Evolutionary conservation across 2,888 invertebrate genomes (phyloP).

Genomic region (Aphidius colemani): DNA sequence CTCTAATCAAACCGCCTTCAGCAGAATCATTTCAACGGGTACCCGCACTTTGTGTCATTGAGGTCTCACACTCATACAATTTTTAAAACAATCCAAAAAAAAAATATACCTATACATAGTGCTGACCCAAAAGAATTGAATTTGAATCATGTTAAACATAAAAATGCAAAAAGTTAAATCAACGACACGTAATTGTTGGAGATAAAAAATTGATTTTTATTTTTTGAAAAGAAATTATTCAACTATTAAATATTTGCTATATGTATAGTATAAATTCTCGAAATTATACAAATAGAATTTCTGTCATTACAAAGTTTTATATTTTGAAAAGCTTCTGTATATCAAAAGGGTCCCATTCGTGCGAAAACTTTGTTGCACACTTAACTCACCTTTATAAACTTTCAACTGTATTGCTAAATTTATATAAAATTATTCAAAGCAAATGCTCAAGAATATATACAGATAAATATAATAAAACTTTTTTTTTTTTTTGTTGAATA

Average conservation of each 20-base stretch:
- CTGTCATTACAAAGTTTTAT: slow-evolving; percentile 26
- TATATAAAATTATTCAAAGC: neutral
- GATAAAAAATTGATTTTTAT: no score
- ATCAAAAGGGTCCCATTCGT: slow-evolving; percentile 21
- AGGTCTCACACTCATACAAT: neutral
- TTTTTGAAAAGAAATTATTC: neutral
- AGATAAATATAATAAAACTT: slow-evolving; percentile 18
- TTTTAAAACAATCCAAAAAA: slow-evolving; percentile 2
- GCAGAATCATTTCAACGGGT: slow-evolving; percentile 26
- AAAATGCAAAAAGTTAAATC: no score
- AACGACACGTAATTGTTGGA: no score
- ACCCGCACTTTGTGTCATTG: slow-evolving; percentile 35
- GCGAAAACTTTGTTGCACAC: slow-evolving; percentile 20
- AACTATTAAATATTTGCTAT: neutral
- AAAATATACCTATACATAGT: no score
- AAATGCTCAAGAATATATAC: slow-evolving; percentile 20
- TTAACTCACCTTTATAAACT: slow-evolving; percentile 3
- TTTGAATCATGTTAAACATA: no score
- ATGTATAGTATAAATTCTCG: neutral
- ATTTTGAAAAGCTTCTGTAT: slow-evolving; percentile 17
- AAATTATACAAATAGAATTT: slow-evolving; percentile 25
- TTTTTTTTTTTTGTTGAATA: slow-evolving; percentile 16
- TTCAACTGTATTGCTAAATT: slow-evolving; percentile 15
- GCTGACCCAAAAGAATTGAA: no score
- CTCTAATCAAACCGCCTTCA: slow-evolving; percentile 39